Conservation (phyloP, 2,797 vertebrate genomes). For the Poecilia gillii region DNA sequence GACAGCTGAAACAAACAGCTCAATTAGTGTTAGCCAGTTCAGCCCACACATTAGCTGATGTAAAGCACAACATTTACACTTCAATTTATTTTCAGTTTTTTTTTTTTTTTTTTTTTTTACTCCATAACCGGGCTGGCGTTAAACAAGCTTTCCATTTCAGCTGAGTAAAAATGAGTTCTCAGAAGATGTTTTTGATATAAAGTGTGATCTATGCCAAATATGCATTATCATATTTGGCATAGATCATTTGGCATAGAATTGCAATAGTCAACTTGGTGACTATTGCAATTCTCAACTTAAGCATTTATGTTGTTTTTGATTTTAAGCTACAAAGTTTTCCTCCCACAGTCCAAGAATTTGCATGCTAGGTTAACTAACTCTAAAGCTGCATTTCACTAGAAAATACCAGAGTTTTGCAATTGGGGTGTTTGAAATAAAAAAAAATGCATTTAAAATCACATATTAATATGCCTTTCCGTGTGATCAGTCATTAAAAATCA, state of each 20-base stretch:
- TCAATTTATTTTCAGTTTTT: conserved; percentile 4
- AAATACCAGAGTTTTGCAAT: too few relatives aligned
- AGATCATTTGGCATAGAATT: too few relatives aligned
- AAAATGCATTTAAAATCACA: too few relatives aligned
- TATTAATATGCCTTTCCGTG: too few relatives aligned
- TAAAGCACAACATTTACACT: conserved; percentile 6
- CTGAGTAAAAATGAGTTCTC: neutral
- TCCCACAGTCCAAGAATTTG: neutral
- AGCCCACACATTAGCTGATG: conserved; percentile 3
- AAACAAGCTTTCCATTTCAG: conserved; percentile 7
- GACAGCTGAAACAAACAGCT: conserved; percentile 59
- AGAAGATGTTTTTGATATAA: neutral
- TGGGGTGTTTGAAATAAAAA: too few relatives aligned
- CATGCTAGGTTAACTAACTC: neutral
- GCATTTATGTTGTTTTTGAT: neutral
- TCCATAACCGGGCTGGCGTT: neutral
- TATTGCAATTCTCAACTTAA: neutral
- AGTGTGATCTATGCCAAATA: neutral
- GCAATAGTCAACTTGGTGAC: neutral
- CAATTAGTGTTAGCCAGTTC: conserved; percentile 19
- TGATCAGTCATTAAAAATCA: too few relatives aligned
- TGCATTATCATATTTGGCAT: neutral
- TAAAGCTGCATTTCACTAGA: neutral
- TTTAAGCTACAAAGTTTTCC: neutral
- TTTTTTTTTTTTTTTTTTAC: neutral